Evolutionary conservation across 2,888 invertebrate genomes (phyloP), one percentile per base, ranked within the genome.

Genomic region (Scelioninae gen. 1): DNA sequence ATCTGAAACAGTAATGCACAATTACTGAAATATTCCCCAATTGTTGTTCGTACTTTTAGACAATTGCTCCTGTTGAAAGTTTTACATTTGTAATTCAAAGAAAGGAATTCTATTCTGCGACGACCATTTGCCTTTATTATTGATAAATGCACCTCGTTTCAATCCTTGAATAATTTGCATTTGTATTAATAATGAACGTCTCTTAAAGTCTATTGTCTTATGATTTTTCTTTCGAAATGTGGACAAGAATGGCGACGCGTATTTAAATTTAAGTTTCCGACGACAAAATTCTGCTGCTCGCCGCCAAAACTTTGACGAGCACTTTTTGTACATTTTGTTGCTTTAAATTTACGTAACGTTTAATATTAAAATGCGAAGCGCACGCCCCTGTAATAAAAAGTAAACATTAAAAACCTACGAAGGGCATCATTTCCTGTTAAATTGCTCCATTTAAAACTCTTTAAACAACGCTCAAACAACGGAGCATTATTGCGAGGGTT

Each of bases 381-480:
- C 13, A n/a, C 55, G 10, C 38, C 9, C 0, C 8, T 16, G 60
- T 13, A 71, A 56, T 71, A 49, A 63, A 78, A 71, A 51, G 62
- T 63, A 31, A 71, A 56, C 78, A 63, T 55, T 69, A 56, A 63
- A 78, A 49, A 31, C 34, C n/a, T 23, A 78, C 32, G 23, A 43
- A 16, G 60, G 40, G 63, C 49, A 66, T 58, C 66, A 23, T 71
- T 78, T 78, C 69, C 69, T 63, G 63, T 78, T 63, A 71, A 69
- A 78, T 32, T 56, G 65, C 47, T 65, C 65, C 34, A 71, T 71
- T 78, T 65, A 40, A 65, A 69, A 65, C 71, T 68, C 68, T 62
- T 60, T 69, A 51, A 71, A 77, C 76, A 60, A 66, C 49, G 51
- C 58, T 60, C 60, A 76, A 76, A 78, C 69, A 78, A 71, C 58